Evolutionary conservation across 2,888 invertebrate genomes (phyloP).

Genomic region (Eristalis pertinax): DNA sequence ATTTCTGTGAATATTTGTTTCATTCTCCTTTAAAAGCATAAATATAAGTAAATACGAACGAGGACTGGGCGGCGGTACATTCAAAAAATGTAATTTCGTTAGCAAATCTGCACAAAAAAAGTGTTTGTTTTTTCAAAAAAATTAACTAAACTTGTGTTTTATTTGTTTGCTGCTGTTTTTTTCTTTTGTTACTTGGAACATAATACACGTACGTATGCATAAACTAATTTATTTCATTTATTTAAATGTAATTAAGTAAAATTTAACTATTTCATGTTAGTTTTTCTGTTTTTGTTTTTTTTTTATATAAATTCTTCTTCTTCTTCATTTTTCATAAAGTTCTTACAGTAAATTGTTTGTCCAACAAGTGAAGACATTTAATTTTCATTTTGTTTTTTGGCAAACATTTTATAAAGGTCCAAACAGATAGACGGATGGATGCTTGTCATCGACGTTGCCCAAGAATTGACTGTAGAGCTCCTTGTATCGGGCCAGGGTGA

Average conservation of each 20-base stretch:
- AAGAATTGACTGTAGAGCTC: conserved; percentile 92
- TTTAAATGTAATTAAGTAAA: background rate
- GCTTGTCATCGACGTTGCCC: conserved; percentile 88
- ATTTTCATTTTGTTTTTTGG: conserved; percentile 5
- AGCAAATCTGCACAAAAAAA: too few species aligned
- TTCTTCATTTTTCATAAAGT: conserved; percentile 49
- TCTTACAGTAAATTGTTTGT: conserved; percentile 61
- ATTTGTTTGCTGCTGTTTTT: conserved; percentile 11
- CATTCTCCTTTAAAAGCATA: background rate
- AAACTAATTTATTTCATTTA: background rate
- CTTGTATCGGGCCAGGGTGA: conserved; percentile 90
- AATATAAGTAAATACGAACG: background rate
- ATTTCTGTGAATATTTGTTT: too few species aligned
- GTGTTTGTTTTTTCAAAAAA: conserved; percentile 10
- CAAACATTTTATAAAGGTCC: conserved; percentile 84
- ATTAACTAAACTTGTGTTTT: conserved; percentile 42
- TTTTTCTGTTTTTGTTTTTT: background rate
- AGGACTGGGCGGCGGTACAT: conserved; percentile 54
- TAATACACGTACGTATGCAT: conserved; percentile 25
- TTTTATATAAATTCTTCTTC: background rate
- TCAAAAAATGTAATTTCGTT: conserved; percentile 60
- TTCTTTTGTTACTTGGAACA: conserved; percentile 55
- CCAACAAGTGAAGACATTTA: conserved; percentile 65
- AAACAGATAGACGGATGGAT: conserved; percentile 89
- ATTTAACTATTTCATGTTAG: conserved; percentile 29